Percentiles rank a stretch among this genome's conserved stretches.
Evolutionary conservation across 2,888 invertebrate species (phyloP).

Genomic region (Neoitamus cyanurus): DNA sequence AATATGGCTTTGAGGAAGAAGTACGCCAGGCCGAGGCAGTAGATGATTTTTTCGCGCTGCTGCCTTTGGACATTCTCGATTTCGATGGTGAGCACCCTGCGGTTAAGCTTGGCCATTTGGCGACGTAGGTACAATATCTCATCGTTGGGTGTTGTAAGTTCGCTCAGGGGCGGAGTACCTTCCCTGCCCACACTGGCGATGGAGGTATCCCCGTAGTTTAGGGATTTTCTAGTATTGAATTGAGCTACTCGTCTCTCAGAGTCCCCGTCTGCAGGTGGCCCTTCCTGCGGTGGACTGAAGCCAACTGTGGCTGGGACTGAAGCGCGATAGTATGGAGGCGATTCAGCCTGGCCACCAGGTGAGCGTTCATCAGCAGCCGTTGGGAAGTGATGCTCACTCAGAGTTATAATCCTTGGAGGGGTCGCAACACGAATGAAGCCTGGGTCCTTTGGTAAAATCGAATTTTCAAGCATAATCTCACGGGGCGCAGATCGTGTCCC

Average conservation of each 20-base stretch:
- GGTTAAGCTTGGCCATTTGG: slow-evolving; percentile 87
- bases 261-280: slow-evolving; percentile 62
- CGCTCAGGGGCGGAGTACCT: slow-evolving; percentile 76
- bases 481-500: slow-evolving; percentile 84
- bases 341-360: slow-evolving; percentile 54
- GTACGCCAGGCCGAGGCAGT: slow-evolving; percentile 86
- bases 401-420: slow-evolving; percentile 87
- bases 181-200: slow-evolving; percentile 68
- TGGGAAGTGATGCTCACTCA: slow-evolving; percentile 86
- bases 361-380: slow-evolving; percentile 70
- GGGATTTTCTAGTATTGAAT: background rate
- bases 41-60: slow-evolving; percentile 87
- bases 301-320: slow-evolving; percentile 59
- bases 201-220: slow-evolving; percentile 57
- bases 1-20: slow-evolving; percentile 85
- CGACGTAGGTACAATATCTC: slow-evolving; percentile 85
- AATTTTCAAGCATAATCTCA: slow-evolving; percentile 87
- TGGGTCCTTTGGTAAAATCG: slow-evolving; percentile 77
- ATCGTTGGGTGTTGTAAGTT: slow-evolving; percentile 77
- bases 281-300: slow-evolving; percentile 56
- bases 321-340: slow-evolving; percentile 60
- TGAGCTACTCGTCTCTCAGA: slow-evolving; percentile 57
- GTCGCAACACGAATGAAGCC: slow-evolving; percentile 85
- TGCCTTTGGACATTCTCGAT: slow-evolving; percentile 85
- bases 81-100: slow-evolving; percentile 88